Base-by-base conservation (phyloP, 2,888 invertebrate species). In the Athalia rosae region DNA sequence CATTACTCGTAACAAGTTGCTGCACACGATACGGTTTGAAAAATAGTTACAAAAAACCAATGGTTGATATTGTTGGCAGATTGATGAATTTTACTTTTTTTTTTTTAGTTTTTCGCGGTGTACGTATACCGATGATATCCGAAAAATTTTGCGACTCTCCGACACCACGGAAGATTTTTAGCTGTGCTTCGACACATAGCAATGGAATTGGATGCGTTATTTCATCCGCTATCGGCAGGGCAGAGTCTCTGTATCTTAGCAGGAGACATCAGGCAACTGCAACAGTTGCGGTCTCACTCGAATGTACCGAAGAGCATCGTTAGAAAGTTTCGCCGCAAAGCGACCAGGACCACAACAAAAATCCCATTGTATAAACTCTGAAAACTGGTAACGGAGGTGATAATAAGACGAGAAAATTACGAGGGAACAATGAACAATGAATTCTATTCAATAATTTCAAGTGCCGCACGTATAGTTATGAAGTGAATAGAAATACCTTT, bases 301-400 rank as follows among this genome's bases (percentile, higher is more conserved):
- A 56, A 71, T 58, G 58, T 71, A 15, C 58, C 71, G 43, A 58
- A 45, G 67, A 50, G 58, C 58, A 58, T 71, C 58, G 58, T 58
- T 71, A 71, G 71, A 71, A 71, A 71, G 58, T 71, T 71, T 71
- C 45, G 15, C 45, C 45, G 43, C 45, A 45, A 71, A 8, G 13
- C 56, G 9, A 71, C 13, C 13, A 9, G 58, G 56, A 45, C 7
- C 71, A 4, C 45, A 58, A 71, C 58, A 71, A 71, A 71, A 71
- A 71, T 43, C 58, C 71, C 58, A 58, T 45, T 71, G 58, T 71
- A 58, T 45, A 71, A 13, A 58, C 58, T 28, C 1, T 58, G 58
- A 71, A 58, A 58, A 71, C 56, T 71, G 4, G 45, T 13, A 71
- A 71, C 8, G 45, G 41, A 69, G 63, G 47, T 63, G 47, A 41